These are phyloP conservation scores for Apocheima hispidaria DNA, from an alignment of 2,888 invertebrate genomes.

Conservation along the genomic window DNA sequence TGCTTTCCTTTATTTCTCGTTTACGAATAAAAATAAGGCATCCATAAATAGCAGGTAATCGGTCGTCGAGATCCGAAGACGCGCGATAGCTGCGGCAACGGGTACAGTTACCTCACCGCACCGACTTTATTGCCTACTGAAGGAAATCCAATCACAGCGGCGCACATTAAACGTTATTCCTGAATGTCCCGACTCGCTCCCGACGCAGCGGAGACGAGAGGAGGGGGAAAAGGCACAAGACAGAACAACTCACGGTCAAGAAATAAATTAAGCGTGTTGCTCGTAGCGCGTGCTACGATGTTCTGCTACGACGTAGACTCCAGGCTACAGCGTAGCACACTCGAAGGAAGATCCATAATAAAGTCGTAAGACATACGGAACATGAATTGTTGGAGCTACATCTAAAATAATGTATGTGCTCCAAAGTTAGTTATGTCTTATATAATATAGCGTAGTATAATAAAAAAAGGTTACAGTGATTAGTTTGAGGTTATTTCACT, in stretches of 20 bases:
- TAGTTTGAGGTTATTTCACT: too few relatives aligned
- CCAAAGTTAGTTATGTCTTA: too few relatives aligned
- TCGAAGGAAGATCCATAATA: not conserved
- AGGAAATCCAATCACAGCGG: slow-evolving; percentile 35
- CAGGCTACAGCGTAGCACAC: slow-evolving; percentile 1
- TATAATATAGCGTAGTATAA: too few relatives aligned
- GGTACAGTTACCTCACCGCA: not conserved
- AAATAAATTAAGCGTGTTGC: too few relatives aligned
- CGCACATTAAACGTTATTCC: slow-evolving; percentile 33
- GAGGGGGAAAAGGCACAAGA: not conserved
- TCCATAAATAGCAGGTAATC: slow-evolving; percentile 22
- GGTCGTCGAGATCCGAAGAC: slow-evolving; percentile 8
- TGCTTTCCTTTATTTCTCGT: not conserved
- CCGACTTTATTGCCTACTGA: slow-evolving; percentile 19
- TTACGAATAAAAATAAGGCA: slow-evolving; percentile 10
- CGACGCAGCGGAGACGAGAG: not conserved
- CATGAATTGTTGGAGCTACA: too few relatives aligned
- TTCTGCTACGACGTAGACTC: too few relatives aligned
- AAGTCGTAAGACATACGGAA: too few relatives aligned
- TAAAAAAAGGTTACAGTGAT: too few relatives aligned
- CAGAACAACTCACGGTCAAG: too few relatives aligned
- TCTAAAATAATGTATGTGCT: too few relatives aligned
- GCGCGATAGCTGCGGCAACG: not conserved
- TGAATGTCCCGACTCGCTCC: slow-evolving; percentile 25
- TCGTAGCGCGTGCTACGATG: not conserved